Base-by-base conservation (phyloP, 2,113 vertebrate species). In the Bubo blakistoni region DNA sequence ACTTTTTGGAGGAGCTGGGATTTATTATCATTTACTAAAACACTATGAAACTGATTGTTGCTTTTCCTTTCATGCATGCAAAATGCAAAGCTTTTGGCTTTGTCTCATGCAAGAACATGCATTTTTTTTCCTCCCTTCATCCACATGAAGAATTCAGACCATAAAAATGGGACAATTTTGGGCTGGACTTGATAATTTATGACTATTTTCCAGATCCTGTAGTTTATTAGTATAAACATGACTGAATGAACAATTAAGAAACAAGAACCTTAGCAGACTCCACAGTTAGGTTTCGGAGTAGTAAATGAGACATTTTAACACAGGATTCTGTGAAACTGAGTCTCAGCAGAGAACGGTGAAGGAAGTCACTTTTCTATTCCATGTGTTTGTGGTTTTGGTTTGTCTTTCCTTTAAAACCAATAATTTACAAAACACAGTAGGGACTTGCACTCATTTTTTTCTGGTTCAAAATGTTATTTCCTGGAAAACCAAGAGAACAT, bases 61-160 rank as follows among this genome's bases (percentile, higher is more conserved):
- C 15, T 86, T 92, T 77, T 16, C 49, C 15, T 81, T 54, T 88
- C 27, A 59, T 51, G 18, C 13, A 32, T 30, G 12, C 10, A 71
- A 89, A 88, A 70, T 51, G 7, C 24, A 79, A 29, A 88, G 16
- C 24, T 55, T 66, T 61, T 24, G 34, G 8, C 51, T 90, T 86
- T 3, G 2, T 83, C 15, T 11, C 15, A 30, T 69, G 54, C 27
- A 88, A 57, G 8, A 89, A 16, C 1, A 16, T 14, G 0, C 1
- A 7, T 82, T 36, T 88, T 84, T 44, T 38, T 40, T 70, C 1
- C 4, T 84, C 6, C 10, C 7, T 70, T 86, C 54, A 38, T 22
- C 40, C 8, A 26, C 10, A 9, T 51, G 55, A 70, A 80, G 15
- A 51, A 46, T 69, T 80, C 30, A 26, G 4, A 62, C 29, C 26